A percentile compares a stretch with the other conserved stretches of the same genome.
Evolutionary conservation across 2,888 invertebrate genomes (phyloP).

Genomic region (Patella ulyssiponensis): DNA sequence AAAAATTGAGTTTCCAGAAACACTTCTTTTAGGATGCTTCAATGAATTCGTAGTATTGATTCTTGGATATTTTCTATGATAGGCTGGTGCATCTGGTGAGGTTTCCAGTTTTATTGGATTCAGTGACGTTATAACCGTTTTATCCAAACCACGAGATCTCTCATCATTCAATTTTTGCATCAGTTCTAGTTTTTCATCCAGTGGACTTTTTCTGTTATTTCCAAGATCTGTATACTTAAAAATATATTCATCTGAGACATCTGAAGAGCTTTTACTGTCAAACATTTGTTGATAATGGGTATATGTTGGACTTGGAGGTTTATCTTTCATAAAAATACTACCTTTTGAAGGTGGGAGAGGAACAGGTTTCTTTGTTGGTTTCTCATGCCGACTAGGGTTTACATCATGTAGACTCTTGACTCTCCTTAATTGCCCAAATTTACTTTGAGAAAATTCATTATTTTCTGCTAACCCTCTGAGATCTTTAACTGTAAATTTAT

Average conservation of each 20-base stretch:
- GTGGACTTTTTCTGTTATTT: neutral
- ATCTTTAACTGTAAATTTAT: slow-evolving; percentile 51
- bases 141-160: neutral
- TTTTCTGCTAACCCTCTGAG: slow-evolving; percentile 54
- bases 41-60: neutral
- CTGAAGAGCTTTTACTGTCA: no score
- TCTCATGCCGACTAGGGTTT: neutral
- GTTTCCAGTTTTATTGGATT: neutral
- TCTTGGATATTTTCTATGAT: neutral
- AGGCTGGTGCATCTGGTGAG: neutral
- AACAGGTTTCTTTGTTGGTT: neutral
- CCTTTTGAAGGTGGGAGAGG: neutral
- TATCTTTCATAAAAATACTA: neutral
- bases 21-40: neutral
- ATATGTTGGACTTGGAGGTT: neutral
- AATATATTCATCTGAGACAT: neutral
- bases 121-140: neutral
- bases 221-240: slow-evolving; percentile 4
- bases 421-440: slow-evolving; percentile 33
- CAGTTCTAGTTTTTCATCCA: neutral
- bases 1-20: slow-evolving; percentile 2
- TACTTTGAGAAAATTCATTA: slow-evolving; percentile 57
- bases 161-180: slow-evolving; percentile 6
- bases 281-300: neutral
- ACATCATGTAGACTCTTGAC: neutral